Percentiles rank a stretch among this genome's conserved stretches.
These are phyloP conservation scores for Heterocephalus glaber DNA, from an alignment of 2,113 vertebrate species.

Conservation along the genomic window DNA sequence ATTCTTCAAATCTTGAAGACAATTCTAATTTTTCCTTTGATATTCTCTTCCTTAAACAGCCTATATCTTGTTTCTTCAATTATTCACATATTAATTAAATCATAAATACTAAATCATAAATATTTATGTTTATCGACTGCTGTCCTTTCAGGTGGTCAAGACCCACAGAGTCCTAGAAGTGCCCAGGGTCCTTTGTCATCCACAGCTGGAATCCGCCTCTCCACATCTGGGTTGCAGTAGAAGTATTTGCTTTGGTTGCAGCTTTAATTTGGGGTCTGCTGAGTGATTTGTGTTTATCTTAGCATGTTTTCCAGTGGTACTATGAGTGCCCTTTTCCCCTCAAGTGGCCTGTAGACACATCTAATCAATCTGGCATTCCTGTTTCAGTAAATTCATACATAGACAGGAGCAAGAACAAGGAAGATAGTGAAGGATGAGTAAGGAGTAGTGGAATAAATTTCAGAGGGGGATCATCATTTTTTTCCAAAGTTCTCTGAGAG, in stretches of 20 bases:
- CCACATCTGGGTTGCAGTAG: background rate
- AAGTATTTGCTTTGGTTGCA: background rate
- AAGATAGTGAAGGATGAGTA: background rate
- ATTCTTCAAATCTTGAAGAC: background rate
- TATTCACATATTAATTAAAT: background rate
- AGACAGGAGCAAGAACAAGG: background rate
- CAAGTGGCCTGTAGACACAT: background rate
- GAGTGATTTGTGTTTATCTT: background rate
- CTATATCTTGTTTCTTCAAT: background rate
- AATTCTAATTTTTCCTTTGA: background rate
- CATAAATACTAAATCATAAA: background rate
- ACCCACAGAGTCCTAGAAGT: background rate
- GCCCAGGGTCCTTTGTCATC: background rate
- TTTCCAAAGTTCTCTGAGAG: background rate
- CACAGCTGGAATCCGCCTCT: background rate
- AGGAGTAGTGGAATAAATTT: background rate
- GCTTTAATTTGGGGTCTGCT: background rate
- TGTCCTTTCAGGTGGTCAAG: no score
- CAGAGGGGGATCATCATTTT: background rate
- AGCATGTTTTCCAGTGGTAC: background rate
- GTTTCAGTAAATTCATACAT: constrained; percentile 16
- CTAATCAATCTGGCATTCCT: background rate
- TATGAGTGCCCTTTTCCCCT: background rate
- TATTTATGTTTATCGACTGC: background rate
- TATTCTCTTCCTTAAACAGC: background rate